Evolutionary conservation across 2,888 invertebrate species (phyloP).

Genomic region (Creontiades dilutus): DNA sequence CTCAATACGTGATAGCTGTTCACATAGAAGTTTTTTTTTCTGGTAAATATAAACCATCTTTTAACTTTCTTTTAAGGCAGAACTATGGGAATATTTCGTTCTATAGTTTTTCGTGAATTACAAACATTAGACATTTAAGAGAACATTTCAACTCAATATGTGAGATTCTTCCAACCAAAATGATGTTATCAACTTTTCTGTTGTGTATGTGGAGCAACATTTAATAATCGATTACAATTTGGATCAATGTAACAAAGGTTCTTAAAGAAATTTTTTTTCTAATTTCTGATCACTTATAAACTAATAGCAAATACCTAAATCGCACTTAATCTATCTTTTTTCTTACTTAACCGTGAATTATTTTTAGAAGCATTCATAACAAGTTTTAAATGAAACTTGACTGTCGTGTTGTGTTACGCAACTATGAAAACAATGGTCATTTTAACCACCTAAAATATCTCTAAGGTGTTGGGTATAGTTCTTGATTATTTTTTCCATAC

Average conservation of each 20-base stretch:
- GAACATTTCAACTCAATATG: neutral
- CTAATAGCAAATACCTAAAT: slow-evolving; percentile 69
- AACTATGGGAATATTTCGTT: slow-evolving; percentile 46
- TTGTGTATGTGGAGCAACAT: neutral
- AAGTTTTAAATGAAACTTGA: slow-evolving; percentile 3
- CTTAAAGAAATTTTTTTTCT: neutral
- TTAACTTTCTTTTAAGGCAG: slow-evolving; percentile 49
- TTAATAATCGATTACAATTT: slow-evolving; percentile 16
- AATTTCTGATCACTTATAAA: slow-evolving; percentile 51
- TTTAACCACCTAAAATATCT: slow-evolving; percentile 55
- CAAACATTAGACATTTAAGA: neutral
- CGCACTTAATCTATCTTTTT: slow-evolving; percentile 66
- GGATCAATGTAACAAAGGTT: neutral
- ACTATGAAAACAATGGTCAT: slow-evolving; percentile 28
- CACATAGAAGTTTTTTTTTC: neutral
- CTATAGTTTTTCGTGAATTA: neutral
- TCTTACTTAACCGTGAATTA: slow-evolving; percentile 53
- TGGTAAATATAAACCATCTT: neutral
- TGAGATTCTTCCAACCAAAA: neutral
- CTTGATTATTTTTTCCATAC: slow-evolving; percentile 30
- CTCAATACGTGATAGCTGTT: slow-evolving; percentile 32
- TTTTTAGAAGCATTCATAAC: slow-evolving; percentile 51
- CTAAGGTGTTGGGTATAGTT: slow-evolving; percentile 56
- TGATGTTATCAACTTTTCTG: neutral
- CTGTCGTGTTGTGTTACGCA: slow-evolving; percentile 46